Conservation (phyloP, 2,888 invertebrate species). For the Pandemis cinnamomeana region DNA sequence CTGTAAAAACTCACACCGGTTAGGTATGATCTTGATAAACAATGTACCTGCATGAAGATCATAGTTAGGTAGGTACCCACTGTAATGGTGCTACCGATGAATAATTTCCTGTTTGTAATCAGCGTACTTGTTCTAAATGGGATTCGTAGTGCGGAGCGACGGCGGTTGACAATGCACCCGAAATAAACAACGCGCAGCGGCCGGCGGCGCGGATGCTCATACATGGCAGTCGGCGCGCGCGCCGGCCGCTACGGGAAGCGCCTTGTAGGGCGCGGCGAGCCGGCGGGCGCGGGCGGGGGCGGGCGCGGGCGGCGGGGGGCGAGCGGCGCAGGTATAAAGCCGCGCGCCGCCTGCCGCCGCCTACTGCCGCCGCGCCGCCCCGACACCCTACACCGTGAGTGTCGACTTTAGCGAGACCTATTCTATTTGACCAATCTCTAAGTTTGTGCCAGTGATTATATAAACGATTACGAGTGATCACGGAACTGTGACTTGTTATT, state of each 20-base stretch:
- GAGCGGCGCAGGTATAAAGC: slow-evolving; percentile 47
- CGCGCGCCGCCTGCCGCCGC: slow-evolving; percentile 46
- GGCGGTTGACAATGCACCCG: slow-evolving; percentile 36
- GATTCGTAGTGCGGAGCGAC: background rate
- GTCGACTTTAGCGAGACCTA: slow-evolving; percentile 7
- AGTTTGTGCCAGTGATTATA: background rate
- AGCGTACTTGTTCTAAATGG: slow-evolving; percentile 13
- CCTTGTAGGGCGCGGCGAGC: slow-evolving; percentile 39
- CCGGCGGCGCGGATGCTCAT: slow-evolving; percentile 54
- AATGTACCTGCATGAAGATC: background rate
- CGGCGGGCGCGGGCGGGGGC: background rate
- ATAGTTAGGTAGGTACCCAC: too few relatives aligned
- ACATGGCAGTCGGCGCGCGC: slow-evolving; percentile 56
- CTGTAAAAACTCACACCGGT: too few relatives aligned
- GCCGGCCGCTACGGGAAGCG: slow-evolving; percentile 36
- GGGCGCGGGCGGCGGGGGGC: slow-evolving; percentile 37
- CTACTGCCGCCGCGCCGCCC: slow-evolving; percentile 48
- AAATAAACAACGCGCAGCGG: slow-evolving; percentile 29
- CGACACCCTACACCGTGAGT: slow-evolving; percentile 51
- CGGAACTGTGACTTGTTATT: background rate
- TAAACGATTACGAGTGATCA: background rate
- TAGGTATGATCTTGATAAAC: background rate
- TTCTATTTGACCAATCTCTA: background rate
- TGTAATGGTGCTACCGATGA: background rate
- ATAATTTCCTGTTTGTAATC: slow-evolving; percentile 16